Base-by-base conservation (phyloP, 2,888 invertebrate genomes). In the Electrophaes corylata region DNA sequence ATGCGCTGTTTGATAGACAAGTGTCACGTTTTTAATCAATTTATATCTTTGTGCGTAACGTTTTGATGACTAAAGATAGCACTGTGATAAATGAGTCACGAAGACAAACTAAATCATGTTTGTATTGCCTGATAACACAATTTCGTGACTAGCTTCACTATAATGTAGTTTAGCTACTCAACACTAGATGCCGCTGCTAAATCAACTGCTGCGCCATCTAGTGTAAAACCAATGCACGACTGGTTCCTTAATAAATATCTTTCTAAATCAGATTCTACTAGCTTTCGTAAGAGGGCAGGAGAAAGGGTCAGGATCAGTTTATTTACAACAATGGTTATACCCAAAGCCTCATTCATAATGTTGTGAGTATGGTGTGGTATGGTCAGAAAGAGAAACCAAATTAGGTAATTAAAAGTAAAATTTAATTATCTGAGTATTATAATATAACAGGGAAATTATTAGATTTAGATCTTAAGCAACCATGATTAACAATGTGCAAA, bases 121-220 rank as follows among this genome's bases (percentile, higher is more conserved):
- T 62, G 44, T 44, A 44, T 52, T 60, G 55, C 55, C 48, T 61
- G 50, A 44, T 44, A 51, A 39, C 12, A 4, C 18, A 37, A 40
- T 48, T 39, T 20, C 5, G 18, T 46, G 20, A 39, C n/a, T 10
- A 45, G 47, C 46, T 33, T 23, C 53, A 43, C 33, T 31, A 43
- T 50, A 50, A 53, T 29, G 44, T 47, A 26, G 49, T 55, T n/a
- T 11, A 33, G 57, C 78, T 77, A 80, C 66, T 79, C 64, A 16
- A 51, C 67, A 57, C 61, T 4, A 84, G 85, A 79, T 81, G 80
- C 70, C 79, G 54, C 5, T 10, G 4, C 46, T 54, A 4, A 20
- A 40, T 8, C 19, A 11, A 50, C 12, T 5, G 8, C 11, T 57
- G 41, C 55, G 57, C 29, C 59, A 58, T 29, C 65, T 65, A 19